Base-by-base conservation (phyloP, 2,797 vertebrate genomes). In the Acanthornis magna region DNA sequence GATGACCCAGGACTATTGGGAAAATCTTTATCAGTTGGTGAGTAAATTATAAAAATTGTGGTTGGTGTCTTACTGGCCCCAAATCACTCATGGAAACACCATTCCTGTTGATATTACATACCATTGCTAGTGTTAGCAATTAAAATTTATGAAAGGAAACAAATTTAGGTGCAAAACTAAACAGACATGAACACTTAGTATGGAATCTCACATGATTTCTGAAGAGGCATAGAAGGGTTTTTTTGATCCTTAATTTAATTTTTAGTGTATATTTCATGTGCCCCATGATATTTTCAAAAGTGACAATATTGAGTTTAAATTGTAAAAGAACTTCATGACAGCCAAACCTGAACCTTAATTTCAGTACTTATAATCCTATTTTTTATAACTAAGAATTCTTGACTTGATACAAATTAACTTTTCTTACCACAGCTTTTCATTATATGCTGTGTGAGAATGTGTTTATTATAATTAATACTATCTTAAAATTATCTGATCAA, bases 1-100 rank as follows among this genome's bases (percentile, higher is more conserved):
- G 80, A 99, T 99, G 99, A 99, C 99, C 66, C 99, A 99, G 75
- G 99, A 99, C 94, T 99, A 72, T 89, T 99, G 99, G 99, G 99
- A 99, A 97, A 98, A 98, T 73, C 99, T 99, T 93, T 99, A 99
- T 96, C 99, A 98, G 93, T 98, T 98, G 98, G 99, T 99, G 91
- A 92, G 97, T 93, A 21, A 38, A 13, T 61, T 73, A 25, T 71
- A 47, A 88, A 91, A 55, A 38, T 43, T 76, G 4, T 76, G 13
- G 5, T 81, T 84, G n/a, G 26, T 29, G 23, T 51, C 29, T 50
- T 79, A 50, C 32, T 73, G 38, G 12, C 13, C 50, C 38, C 47
- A 72, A 47, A 75, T 65, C 20, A 57, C 12, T 50, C 15, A 16
- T 16, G 16, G 27, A 62, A 83, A 57, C 11, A 9, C 18, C 11